These are phyloP conservation scores for Arizona elegans DNA, from an alignment of 2,113 vertebrate genomes.

Conservation along the genomic window DNA sequence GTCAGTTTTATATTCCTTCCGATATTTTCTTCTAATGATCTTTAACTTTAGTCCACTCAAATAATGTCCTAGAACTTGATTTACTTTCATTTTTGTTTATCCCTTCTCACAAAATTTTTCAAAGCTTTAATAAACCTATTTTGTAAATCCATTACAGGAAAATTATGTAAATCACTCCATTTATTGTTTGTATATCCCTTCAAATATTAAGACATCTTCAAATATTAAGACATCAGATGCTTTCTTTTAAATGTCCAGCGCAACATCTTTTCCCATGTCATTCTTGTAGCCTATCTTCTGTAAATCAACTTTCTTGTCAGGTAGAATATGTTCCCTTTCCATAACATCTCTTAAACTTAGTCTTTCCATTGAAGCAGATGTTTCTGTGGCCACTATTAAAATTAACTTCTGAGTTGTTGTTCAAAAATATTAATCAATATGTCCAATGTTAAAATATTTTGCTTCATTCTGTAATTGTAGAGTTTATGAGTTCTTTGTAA, in stretches of 20 bases:
- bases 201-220: not conserved
- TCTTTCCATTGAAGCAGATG: not conserved
- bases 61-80: not conserved
- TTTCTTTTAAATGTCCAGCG: not conserved
- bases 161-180: not conserved
- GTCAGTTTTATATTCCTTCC: not conserved
- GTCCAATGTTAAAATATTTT: not conserved
- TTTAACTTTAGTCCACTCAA: not conserved
- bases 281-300: not conserved
- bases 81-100: not conserved
- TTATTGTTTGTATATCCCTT: not conserved
- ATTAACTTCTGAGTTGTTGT: not conserved
- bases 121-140: not conserved
- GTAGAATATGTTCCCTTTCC: not conserved
- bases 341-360: not conserved
- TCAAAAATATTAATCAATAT: not conserved
- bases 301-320: not conserved
- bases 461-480: not conserved
- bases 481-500: not conserved
- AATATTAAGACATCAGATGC: not conserved
- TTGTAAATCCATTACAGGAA: not conserved
- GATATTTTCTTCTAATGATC: not conserved
- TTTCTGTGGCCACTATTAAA: not conserved
- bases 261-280: not conserved
- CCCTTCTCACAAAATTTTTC: not conserved